Evolutionary conservation across 2,888 invertebrate species (phyloP).

Genomic region (Apamea sordens): DNA sequence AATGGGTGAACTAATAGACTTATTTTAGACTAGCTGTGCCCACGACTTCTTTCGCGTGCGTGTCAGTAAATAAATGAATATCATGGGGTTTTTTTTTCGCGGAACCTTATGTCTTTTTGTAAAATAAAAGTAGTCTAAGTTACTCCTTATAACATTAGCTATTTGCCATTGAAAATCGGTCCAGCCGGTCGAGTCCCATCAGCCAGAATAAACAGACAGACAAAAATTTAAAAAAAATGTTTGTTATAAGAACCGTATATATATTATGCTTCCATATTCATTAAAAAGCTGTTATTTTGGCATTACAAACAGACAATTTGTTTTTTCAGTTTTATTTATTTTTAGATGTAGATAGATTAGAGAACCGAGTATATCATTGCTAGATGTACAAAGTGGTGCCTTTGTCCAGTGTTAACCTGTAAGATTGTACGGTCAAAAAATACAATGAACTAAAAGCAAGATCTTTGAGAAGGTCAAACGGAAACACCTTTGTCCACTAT

Average conservation of each 20-base stretch:
- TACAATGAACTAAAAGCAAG: slow-evolving; percentile 54
- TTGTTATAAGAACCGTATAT: too few relatives aligned
- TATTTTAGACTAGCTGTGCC: background rate
- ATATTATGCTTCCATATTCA: background rate
- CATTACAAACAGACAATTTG: background rate
- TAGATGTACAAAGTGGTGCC: background rate
- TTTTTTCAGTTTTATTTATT: background rate
- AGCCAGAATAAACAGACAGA: background rate
- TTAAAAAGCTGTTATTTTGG: background rate
- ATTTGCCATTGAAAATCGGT: background rate
- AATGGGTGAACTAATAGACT: background rate
- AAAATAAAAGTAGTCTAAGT: background rate
- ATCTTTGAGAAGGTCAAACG: slow-evolving; percentile 51
- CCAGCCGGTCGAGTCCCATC: background rate
- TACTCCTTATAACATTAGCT: background rate
- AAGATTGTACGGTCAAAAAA: slow-evolving; percentile 32
- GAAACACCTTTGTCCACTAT: slow-evolving; percentile 57
- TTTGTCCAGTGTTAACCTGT: slow-evolving; percentile 8
- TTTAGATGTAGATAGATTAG: background rate
- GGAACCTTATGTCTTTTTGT: background rate
- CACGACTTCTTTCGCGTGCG: background rate
- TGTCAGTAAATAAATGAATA: background rate
- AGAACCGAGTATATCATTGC: background rate
- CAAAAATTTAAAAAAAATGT: background rate
- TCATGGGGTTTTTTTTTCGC: background rate